Percentiles rank a stretch among this genome's conserved stretches.
Evolutionary conservation across 1,140 invertebrate species (phyloP).

Genomic region (Eupristina koningsbergeri): DNA sequence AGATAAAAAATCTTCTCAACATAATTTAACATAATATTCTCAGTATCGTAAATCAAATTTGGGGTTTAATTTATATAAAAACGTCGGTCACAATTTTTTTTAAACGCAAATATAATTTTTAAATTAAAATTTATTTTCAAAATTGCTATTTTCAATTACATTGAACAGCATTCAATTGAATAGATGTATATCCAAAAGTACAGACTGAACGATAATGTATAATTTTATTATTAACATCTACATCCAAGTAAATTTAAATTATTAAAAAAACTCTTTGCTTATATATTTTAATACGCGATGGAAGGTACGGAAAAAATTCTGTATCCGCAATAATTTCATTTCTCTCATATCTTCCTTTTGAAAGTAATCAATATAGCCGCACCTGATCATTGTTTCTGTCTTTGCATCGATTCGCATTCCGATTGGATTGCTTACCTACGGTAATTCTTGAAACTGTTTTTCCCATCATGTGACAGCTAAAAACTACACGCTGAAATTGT

Average conservation of each 20-base stretch:
- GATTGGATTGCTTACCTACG: not conserved
- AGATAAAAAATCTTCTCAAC: no score
- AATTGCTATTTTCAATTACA: no score
- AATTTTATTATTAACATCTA: not conserved
- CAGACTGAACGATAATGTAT: not conserved
- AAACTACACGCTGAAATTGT: not conserved
- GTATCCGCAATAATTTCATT: not conserved
- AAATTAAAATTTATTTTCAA: no score
- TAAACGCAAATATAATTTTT: no score
- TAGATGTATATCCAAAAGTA: no score
- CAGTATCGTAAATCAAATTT: no score
- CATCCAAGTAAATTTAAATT: not conserved
- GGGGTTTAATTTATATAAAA: no score
- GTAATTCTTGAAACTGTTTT: not conserved
- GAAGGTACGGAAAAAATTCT: not conserved
- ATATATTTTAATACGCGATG: not conserved
- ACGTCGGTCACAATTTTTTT: no score
- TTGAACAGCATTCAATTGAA: no score
- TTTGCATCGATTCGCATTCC: not conserved
- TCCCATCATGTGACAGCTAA: not conserved
- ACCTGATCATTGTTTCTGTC: constrained; percentile 35
- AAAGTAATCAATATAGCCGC: constrained; percentile 26
- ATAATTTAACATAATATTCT: no score
- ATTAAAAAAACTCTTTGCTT: not conserved
- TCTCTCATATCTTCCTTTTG: constrained; percentile 2